These are phyloP conservation scores for Anser brachyrhynchus DNA, from an alignment of 2,113 vertebrate genomes.

Conservation along the genomic window DNA sequence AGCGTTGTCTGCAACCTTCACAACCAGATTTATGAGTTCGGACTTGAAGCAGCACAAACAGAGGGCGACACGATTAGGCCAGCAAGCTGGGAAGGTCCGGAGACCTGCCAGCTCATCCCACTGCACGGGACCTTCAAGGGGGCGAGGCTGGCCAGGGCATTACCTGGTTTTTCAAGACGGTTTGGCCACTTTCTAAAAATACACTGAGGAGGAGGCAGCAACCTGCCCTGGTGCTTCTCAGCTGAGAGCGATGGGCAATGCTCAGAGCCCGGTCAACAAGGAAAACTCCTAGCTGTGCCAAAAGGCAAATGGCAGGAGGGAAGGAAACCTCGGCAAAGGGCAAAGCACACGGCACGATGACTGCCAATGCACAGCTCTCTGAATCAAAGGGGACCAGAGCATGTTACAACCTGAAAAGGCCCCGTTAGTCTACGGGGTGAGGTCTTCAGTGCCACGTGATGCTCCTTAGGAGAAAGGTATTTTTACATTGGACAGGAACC, in stretches of 20 bases:
- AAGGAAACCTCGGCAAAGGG: not conserved
- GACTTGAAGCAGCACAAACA: not conserved
- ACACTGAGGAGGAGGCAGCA: not conserved
- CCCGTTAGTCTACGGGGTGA: not conserved
- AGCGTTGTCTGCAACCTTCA: not conserved
- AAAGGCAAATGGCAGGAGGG: not conserved
- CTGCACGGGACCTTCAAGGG: not conserved
- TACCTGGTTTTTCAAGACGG: not conserved
- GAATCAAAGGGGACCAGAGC: not conserved
- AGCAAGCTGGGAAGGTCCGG: not conserved
- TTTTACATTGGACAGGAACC: not conserved
- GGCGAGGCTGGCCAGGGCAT: not conserved
- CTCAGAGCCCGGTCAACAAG: not conserved
- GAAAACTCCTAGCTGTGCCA: not conserved
- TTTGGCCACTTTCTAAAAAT: not conserved
- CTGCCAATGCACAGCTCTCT: fast-evolving
- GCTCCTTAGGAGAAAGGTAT: not conserved
- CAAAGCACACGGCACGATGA: not conserved
- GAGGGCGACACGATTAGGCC: not conserved
- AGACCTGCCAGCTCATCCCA: not conserved
- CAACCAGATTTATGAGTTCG: not conserved
- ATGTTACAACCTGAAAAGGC: not conserved
- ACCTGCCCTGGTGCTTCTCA: not conserved
- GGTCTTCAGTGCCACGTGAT: fast-evolving
- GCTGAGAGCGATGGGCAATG: fast-evolving